A percentile compares a stretch with the other conserved stretches of the same genome.
These are phyloP conservation scores for Gymnothorax reevesii DNA, from an alignment of 2,797 vertebrate genomes.

Conservation along the genomic window DNA sequence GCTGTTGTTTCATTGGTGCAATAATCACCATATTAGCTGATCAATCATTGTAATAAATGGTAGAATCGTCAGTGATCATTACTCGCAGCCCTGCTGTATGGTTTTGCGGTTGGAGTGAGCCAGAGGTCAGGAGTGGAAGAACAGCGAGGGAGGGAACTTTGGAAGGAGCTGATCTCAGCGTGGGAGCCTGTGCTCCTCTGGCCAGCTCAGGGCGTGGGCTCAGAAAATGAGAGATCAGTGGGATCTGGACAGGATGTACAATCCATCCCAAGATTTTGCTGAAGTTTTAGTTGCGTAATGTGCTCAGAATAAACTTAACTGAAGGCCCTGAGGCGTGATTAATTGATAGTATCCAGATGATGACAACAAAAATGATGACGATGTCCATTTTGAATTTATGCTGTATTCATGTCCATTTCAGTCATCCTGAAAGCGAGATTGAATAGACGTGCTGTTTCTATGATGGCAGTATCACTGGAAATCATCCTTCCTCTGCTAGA, in stretches of 20 bases:
- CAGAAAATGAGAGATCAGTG: background rate
- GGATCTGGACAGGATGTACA: background rate
- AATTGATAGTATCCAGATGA: background rate
- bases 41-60: too few species aligned
- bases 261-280: background rate
- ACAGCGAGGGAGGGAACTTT: background rate
- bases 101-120: background rate
- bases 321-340: background rate
- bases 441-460: background rate
- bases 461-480: background rate
- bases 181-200: background rate
- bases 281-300: background rate
- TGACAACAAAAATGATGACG: background rate
- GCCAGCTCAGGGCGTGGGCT: background rate
- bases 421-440: background rate
- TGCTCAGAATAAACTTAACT: background rate
- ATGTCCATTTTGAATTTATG: too few species aligned
- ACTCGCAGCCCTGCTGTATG: too few species aligned
- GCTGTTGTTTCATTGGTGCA: too few species aligned
- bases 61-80: too few species aligned
- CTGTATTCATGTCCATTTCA: background rate
- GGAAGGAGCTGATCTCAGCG: background rate
- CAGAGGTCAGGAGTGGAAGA: background rate
- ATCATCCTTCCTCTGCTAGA: background rate
- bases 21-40: too few species aligned